Evolutionary conservation across 2,888 invertebrate genomes (phyloP).

Genomic region (Podabrus alpinus): DNA sequence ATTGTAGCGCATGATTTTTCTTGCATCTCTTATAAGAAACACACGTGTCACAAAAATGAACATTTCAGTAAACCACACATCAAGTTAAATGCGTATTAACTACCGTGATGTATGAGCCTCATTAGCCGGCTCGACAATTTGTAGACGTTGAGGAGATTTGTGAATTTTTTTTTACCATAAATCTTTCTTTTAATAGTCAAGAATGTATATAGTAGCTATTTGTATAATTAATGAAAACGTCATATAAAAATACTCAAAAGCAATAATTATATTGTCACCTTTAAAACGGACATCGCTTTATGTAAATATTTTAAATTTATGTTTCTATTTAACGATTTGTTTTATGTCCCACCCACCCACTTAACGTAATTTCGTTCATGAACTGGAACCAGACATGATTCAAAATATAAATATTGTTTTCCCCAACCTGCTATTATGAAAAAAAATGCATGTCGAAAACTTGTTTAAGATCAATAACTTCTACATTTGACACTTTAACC

Average conservation of each 20-base stretch:
- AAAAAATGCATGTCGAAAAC: too few species aligned
- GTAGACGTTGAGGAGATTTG: constrained; percentile 56
- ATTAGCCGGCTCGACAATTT: constrained; percentile 58
- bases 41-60: constrained; percentile 50
- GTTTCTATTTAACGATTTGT: too few species aligned
- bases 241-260: constrained; percentile 3
- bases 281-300: background rate
- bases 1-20: background rate
- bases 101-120: constrained; percentile 53
- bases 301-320: background rate
- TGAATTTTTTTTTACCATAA: constrained; percentile 51
- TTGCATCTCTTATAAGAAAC: constrained; percentile 44
- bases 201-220: constrained; percentile 28
- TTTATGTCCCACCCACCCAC: too few species aligned
- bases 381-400: too few species aligned
- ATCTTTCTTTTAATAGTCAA: constrained; percentile 55
- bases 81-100: constrained; percentile 51
- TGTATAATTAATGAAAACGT: constrained; percentile 19
- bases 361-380: too few species aligned
- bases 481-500: too few species aligned
- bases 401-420: too few species aligned
- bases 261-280: background rate
- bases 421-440: too few species aligned
- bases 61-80: constrained; percentile 49
- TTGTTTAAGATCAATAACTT: too few species aligned